phyloP scores from a whole-genome alignment of 2,888 invertebrate genomes.

The Phyllotreta cruciferae region DNA sequence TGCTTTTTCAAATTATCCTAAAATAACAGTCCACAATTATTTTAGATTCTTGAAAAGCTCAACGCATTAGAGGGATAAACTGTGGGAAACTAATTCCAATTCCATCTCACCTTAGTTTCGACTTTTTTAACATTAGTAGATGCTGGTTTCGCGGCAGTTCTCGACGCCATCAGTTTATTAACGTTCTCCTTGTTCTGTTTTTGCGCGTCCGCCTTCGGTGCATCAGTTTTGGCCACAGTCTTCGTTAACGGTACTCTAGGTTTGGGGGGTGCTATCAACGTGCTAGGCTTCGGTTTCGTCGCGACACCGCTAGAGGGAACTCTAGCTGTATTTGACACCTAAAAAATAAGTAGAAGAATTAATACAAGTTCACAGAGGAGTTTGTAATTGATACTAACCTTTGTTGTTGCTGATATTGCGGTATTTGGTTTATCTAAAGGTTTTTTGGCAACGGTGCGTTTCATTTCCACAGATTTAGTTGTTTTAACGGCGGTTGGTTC shows the following conservation, averaged over 20 bases:
- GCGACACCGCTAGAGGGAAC: conserved; percentile 36
- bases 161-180: conserved; percentile 65
- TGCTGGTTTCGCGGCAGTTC: conserved; percentile 40
- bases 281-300: conserved; percentile 35
- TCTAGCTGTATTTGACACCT: too few relatives aligned
- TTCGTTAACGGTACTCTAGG: conserved; percentile 47
- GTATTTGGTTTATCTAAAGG: background rate
- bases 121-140: conserved; percentile 46
- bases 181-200: conserved; percentile 75
- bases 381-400: background rate
- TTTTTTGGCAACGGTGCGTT: background rate
- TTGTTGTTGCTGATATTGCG: background rate
- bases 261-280: conserved; percentile 43
- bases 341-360: too few relatives aligned
- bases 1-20: too few relatives aligned
- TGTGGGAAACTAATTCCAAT: background rate
- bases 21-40: too few relatives aligned
- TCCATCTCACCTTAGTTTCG: conserved; percentile 50
- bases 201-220: conserved; percentile 51
- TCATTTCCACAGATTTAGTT: conserved; percentile 18
- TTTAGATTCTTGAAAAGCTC: too few relatives aligned
- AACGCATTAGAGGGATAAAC: too few relatives aligned
- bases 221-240: conserved; percentile 44
- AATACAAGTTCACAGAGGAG: too few relatives aligned
- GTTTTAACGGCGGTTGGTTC: conserved; percentile 41